phyloP scores from a whole-genome alignment of 1,140 invertebrate species.

The Brachionus koreanus region DNA sequence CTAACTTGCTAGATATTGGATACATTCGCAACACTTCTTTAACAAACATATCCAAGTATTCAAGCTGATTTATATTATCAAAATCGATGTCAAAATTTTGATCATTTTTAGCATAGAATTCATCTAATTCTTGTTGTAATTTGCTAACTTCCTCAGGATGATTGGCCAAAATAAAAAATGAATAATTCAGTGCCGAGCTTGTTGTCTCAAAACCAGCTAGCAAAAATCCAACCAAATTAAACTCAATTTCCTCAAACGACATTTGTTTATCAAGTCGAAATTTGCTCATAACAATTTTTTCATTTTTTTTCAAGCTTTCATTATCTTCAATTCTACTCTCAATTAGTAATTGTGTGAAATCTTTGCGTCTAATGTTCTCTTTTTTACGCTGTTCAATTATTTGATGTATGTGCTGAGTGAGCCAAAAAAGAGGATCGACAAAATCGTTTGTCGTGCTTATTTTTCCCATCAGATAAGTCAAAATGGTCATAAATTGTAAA shows the following conservation, averaged over 20 bases:
- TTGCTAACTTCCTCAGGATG: slow-evolving; percentile 59
- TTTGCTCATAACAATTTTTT: slow-evolving; percentile 19
- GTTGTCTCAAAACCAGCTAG: slow-evolving; percentile 60
- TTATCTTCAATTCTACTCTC: slow-evolving; percentile 3
- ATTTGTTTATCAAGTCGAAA: slow-evolving; percentile 19
- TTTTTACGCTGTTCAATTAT: slow-evolving; percentile 23
- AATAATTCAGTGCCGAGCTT: slow-evolving; percentile 58
- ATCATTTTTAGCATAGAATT: not conserved
- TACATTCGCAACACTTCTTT: slow-evolving; percentile 38
- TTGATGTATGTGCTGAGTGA: slow-evolving; percentile 15
- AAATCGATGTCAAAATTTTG: not conserved
- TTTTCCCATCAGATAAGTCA: not conserved
- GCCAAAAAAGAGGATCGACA: slow-evolving; percentile 36
- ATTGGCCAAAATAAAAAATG: slow-evolving; percentile 58
- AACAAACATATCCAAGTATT: slow-evolving; percentile 28
- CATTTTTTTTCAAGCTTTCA: not conserved
- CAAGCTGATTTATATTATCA: not conserved
- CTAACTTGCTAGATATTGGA: slow-evolving; percentile 30
- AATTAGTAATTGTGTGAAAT: slow-evolving; percentile 25
- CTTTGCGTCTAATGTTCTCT: not conserved
- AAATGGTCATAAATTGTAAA: not conserved
- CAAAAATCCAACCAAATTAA: slow-evolving; percentile 52
- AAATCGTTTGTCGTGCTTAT: not conserved
- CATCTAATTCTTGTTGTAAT: slow-evolving; percentile 57
- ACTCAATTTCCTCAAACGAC: slow-evolving; percentile 49